Evolutionary conservation across 2,888 invertebrate species (phyloP), one percentile per base, ranked within the genome.

Genomic region (Phorcus lineatus): DNA sequence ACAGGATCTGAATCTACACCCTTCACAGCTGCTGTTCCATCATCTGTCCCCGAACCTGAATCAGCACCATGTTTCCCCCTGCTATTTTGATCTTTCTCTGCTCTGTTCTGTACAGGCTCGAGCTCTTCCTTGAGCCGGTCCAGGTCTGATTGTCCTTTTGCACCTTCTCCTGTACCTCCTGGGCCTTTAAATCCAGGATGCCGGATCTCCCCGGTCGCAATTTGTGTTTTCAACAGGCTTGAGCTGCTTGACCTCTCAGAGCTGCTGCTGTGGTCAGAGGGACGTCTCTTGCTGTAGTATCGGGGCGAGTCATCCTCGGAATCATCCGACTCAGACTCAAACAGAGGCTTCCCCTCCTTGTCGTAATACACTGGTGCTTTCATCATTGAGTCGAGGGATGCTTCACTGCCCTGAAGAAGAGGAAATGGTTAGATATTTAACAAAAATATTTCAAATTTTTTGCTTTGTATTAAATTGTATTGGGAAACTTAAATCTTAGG

Each of bases 91-190:
- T 47, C 47, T 13, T 47, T 1, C 11, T 47, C 11, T 11, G 1
- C 47, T 1, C 13, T 47, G 47, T 11, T 47, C 47, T 47, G 47
- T 11, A 47, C 4, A 47, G 47, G 47, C 13, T 84, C 85, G 79
- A 86, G 83, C 31, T 86, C 87, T 52, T 85, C 83, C 4, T 83
- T 79, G 70, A 85, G 87, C 28, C 86, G 86, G 79, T 87, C 87
- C 74, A 86, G 77, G 0, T 86, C 80, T 67, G 82, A 52, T 80
- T 82, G 22, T 78, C 80, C 47, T 74, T 66, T 31, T 16, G 52
- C 28, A 54, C 74, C 9, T 79, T 74, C 40, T 83, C 83, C 54
- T 75, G 81, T 17, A 66, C 77, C 3, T 47, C 75, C 13, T 11
- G 6, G 47, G 11, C 47, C 47, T 13, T 47, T 47, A 11, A 47